Evolutionary conservation across 2,797 vertebrate genomes (phyloP).

Genomic region (Lagocephalus sceleratus): DNA sequence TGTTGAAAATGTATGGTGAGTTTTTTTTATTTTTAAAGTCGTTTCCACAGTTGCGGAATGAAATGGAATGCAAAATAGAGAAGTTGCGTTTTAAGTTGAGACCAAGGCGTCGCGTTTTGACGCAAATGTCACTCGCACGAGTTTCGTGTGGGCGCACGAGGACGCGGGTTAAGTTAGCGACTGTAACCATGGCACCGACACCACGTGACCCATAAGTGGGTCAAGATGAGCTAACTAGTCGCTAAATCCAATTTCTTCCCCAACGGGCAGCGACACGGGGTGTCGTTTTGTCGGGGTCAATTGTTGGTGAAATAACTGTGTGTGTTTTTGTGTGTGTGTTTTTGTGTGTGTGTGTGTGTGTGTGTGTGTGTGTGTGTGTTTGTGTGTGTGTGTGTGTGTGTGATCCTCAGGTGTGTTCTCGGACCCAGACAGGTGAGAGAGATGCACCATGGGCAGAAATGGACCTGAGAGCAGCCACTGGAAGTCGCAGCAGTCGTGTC

Average conservation of each 20-base stretch:
- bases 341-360: no score
- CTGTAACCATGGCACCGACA: constrained; percentile 52
- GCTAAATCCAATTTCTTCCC: constrained; percentile 37
- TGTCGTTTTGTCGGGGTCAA: not conserved
- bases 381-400: constrained; percentile 5
- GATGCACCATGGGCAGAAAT: constrained; percentile 65
- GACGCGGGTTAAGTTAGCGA: constrained; percentile 42
- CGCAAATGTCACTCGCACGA: not conserved
- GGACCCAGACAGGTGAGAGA: constrained; percentile 48
- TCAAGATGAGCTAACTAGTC: constrained; percentile 41
- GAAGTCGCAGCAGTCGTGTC: constrained; percentile 47
- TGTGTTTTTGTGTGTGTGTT: not conserved
- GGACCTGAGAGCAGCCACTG: constrained; percentile 43
- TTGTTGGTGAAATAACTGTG: not conserved
- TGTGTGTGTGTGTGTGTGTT: not conserved
- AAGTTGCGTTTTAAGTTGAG: not conserved
- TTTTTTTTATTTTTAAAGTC: not conserved
- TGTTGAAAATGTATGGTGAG: constrained; percentile 40
- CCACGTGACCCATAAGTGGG: constrained; percentile 56
- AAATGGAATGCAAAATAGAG: no score
- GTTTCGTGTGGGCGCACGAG: constrained; percentile 32
- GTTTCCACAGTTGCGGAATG: not conserved
- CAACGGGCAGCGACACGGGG: not conserved
- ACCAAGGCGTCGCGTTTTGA: not conserved
- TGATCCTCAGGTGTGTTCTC: no score